Evolutionary conservation across 2,888 invertebrate genomes (phyloP).

Genomic region (Stenotaenia linearis): DNA sequence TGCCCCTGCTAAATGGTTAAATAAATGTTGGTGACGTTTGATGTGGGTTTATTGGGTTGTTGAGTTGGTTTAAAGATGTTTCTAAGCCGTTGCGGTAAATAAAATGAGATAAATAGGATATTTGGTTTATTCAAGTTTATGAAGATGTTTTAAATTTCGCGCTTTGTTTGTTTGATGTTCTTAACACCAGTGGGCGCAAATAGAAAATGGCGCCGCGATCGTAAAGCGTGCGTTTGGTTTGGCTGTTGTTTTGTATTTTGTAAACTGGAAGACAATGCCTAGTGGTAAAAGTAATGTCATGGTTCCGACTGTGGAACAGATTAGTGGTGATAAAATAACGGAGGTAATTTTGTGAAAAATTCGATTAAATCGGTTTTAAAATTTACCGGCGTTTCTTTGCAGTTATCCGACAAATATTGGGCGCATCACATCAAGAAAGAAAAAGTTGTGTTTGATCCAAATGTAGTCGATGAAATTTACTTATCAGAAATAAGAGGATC

Average conservation of each 20-base stretch:
- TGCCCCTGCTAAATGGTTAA: neutral
- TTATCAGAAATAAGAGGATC: conserved; percentile 76
- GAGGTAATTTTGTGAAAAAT: conserved; percentile 62
- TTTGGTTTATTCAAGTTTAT: neutral
- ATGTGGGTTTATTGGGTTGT: neutral
- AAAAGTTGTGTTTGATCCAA: conserved; percentile 67
- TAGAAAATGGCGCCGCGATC: neutral
- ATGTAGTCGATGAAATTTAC: conserved; percentile 79
- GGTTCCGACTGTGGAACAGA: conserved; percentile 73
- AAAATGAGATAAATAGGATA: too few species aligned
- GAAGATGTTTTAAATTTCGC: neutral
- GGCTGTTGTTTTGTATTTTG: neutral
- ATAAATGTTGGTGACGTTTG: neutral
- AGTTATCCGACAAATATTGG: conserved; percentile 92
- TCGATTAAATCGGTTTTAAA: neutral
- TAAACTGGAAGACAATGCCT: neutral
- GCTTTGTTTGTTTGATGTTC: neutral
- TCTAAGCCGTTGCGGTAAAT: too few species aligned
- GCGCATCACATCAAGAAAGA: conserved; percentile 70
- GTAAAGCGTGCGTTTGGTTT: neutral
- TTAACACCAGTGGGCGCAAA: neutral
- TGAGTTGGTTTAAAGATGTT: too few species aligned
- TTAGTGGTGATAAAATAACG: conserved; percentile 82
- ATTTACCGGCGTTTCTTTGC: conserved; percentile 45
- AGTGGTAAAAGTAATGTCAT: conserved; percentile 30